These are phyloP conservation scores for Piscicola geometra DNA, from an alignment of 2,888 invertebrate genomes.

Conservation along the genomic window DNA sequence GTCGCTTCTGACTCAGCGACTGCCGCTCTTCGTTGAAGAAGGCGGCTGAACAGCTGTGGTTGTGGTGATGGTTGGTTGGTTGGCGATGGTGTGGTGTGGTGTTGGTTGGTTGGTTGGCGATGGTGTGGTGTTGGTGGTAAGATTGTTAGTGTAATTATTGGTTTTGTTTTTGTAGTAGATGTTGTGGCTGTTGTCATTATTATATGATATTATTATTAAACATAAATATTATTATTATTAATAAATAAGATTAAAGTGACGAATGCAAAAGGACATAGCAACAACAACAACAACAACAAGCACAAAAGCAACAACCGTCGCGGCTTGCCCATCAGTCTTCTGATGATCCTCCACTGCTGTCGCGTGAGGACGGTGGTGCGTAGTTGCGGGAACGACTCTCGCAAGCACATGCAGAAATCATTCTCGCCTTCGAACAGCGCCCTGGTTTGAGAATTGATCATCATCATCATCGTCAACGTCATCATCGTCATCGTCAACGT, in stretches of 20 bases:
- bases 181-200: too few relatives aligned
- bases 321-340: constrained; percentile 94
- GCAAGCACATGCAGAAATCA: constrained; percentile 87
- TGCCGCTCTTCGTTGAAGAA: constrained; percentile 92
- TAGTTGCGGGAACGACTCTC: constrained; percentile 87
- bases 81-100: too few relatives aligned
- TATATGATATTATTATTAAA: too few relatives aligned
- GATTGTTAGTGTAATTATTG: too few relatives aligned
- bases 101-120: too few relatives aligned
- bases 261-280: background rate
- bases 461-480: background rate
- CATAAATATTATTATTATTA: too few relatives aligned
- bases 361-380: constrained; percentile 77
- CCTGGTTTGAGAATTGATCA: too few relatives aligned
- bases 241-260: background rate
- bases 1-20: constrained; percentile 81
- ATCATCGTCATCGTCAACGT: background rate
- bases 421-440: constrained; percentile 90
- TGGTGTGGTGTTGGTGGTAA: too few relatives aligned
- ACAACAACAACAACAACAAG: too few relatives aligned
- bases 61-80: too few relatives aligned
- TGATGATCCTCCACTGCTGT: constrained; percentile 89
- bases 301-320: constrained; percentile 67
- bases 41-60: constrained; percentile 60
- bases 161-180: too few relatives aligned